Base-by-base conservation (phyloP, 1,140 invertebrate genomes). In the Pseudoatta argentina region DNA sequence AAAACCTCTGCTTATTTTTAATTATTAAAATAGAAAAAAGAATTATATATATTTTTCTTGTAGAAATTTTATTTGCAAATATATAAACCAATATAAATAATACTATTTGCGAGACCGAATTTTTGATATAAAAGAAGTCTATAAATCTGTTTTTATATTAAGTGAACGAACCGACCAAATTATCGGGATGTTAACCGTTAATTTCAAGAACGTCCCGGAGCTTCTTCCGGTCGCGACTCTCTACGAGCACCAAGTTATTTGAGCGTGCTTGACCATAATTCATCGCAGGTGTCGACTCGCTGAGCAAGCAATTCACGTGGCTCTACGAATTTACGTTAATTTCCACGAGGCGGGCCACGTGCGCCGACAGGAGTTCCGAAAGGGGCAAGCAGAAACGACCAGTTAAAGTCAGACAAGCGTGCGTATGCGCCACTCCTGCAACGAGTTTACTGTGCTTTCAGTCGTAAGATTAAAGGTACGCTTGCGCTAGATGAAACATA, bases 281-380 rank as follows among this genome's bases (percentile, higher is more conserved):
- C 69, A 83, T 83, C 69, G 69, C 76, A 81, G 85, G 85, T 86
- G 85, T 86, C 85, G 77, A 86, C 76, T 82, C 85, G 85, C 85
- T 81, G 85, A 86, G 53, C 78, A 73, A 87, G 86, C 86, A 72
- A 73, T 87, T 79, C 63, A 59, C n/a, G 64, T 34, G 55, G 64
- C 67, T 79, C 67, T 61, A 21, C 53, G 78, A 85, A 85, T 73
- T 72, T 59, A 75, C 55, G 67, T 64, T 87, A 72, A 83, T 81
- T 83, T 75, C 34, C 78, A 73, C 64, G 27, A 64, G 59, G 63
- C 34, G 48, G 30, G 30, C 73, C 59, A 73, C 55, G 67, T 48
- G 79, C 67, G 34, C 79, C 79, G 69, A 12, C 18, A 59, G 55
- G 39, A 73, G 79, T 83, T 85, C 21, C 34, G 16, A 66, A 78